Evolutionary conservation across 2,888 invertebrate species (phyloP), one percentile per base, ranked within the genome.

Genomic region (Parasteatoda lunata): DNA sequence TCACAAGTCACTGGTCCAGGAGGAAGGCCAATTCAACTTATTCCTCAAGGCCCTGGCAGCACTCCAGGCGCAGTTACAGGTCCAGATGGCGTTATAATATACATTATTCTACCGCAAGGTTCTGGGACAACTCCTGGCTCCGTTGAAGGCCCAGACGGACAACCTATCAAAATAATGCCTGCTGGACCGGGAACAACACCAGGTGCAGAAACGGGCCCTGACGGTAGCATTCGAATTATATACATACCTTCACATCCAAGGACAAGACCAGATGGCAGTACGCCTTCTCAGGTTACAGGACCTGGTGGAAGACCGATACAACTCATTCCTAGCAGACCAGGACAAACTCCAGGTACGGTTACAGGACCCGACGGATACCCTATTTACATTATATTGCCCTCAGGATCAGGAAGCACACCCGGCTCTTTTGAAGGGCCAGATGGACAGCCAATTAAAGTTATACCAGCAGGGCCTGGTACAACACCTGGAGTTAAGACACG

Each of bases 231-330:
- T 30, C 0, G 30, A 30, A 51, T 79, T 0, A 30, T 30, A 30
- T 30, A 30, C 30, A 51, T 15, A 65, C 79, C 79, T 7, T 71
- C 71, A 15, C 65, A 65, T 7, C 71, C 71, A 5, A 72, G 79
- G 64, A 79, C 79, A 11, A 79, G 71, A 45, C 79, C 79, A 3
- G 79, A 72, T 8, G 51, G 65, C 4, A 51, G 51, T 49, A 79
- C 79, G 5, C 66, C 66, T 3, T n/a, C 9, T 15, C 66, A 15
- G 3, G n/a, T 5, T 13, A 30, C 66, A 30, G n/a, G 45, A n/a
- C 7, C 66, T 30, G 66, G 66, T 3, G n/a, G 15, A 5, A 15
- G 15, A 7, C 45, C 66, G 66, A 8, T 3, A n/a, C 45, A 13
- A 30, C 15, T 45, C 30, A 30, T 30, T 30, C 30, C 30, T 30